These are phyloP conservation scores for Sebastes flavidus DNA, from an alignment of 2,797 vertebrate species.

Conservation along the genomic window DNA sequence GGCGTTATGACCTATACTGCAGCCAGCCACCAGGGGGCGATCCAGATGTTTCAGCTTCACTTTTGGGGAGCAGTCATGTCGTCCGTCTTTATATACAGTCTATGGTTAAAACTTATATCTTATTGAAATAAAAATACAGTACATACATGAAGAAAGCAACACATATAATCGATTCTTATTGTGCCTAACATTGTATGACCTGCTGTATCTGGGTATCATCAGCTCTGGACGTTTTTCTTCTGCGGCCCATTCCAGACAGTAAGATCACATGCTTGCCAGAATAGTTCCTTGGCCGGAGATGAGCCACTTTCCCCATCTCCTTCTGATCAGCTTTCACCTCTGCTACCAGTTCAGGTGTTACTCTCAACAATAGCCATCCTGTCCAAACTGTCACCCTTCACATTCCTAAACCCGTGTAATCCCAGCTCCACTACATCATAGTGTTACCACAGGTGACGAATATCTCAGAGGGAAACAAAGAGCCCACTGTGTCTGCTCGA, in stretches of 20 bases:
- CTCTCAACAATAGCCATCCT: constrained; percentile 74
- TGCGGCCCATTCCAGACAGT: neutral
- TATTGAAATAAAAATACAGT: neutral
- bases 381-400: constrained; percentile 70
- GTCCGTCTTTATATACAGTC: rapidly evolving
- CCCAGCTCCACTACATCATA: constrained; percentile 71
- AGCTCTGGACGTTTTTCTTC: neutral
- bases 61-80: neutral
- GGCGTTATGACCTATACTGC: neutral
- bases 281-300: constrained; percentile 38
- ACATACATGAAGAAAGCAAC: neutral
- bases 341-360: constrained; percentile 68
- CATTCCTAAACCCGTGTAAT: constrained; percentile 73
- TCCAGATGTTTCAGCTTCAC: no score
- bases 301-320: constrained; percentile 40
- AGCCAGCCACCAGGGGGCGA: no score
- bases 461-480: no score
- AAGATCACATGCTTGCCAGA: constrained; percentile 24
- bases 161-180: neutral
- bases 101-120: neutral
- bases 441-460: constrained; percentile 74
- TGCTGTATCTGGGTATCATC: neutral
- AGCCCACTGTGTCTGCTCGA: no score
- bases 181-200: neutral
- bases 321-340: constrained; percentile 54